Conservation (phyloP, 2,113 vertebrate genomes). For the Trogon melanurus region DNA sequence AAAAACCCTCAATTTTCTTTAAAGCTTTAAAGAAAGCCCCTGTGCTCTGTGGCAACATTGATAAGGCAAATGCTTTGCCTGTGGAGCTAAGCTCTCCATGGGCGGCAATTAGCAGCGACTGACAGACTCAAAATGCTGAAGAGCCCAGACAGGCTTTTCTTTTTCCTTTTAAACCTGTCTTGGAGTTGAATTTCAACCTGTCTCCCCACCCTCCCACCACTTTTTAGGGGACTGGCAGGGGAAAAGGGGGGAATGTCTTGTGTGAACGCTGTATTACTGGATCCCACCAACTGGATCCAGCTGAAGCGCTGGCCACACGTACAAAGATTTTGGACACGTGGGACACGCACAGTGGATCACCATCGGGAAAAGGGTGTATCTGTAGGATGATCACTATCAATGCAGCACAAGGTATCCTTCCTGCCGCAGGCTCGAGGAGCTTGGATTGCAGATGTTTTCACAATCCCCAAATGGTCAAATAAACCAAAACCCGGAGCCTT, state of each 20-base stretch:
- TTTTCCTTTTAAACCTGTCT: not conserved
- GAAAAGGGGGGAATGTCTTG: too few species aligned
- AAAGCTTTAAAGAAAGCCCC: constrained; percentile 18
- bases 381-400: not conserved
- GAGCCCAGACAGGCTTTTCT: not conserved
- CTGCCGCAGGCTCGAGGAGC: not conserved
- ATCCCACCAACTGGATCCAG: not conserved
- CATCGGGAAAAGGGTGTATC: not conserved
- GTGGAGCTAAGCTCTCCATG: not conserved
- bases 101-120: not conserved
- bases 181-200: not conserved
- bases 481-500: not conserved
- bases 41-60: not conserved
- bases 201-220: not conserved
- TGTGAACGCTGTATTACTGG: not conserved
- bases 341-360: not conserved
- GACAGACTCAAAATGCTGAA: not conserved
- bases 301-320: rapidly evolving
- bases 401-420: not conserved
- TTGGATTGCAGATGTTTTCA: not conserved
- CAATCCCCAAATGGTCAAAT: not conserved
- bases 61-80: constrained; percentile 19
- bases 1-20: not conserved
- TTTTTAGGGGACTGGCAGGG: not conserved
- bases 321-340: rapidly evolving